A percentile compares a stretch with the other conserved stretches of the same genome.
Conservation (phyloP, 2,113 vertebrate species). For the Phaethon lepturus region DNA sequence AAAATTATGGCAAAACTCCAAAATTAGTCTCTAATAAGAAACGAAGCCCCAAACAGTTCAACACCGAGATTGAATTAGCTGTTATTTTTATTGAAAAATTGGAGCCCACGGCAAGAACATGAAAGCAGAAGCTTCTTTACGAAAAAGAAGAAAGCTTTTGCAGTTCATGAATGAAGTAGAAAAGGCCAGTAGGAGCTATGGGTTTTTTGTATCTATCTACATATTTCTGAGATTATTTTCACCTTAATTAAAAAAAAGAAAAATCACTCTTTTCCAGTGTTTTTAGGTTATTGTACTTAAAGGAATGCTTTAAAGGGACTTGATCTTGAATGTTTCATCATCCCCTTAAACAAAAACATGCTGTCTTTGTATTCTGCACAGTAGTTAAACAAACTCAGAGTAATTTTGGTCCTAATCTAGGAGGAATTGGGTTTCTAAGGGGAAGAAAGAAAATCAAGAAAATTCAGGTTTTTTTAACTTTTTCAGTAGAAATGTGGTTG, state of each 20-base stretch:
- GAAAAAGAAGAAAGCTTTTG: neutral
- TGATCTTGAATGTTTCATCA: neutral
- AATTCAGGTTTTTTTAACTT: neutral
- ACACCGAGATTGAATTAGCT: constrained; percentile 19
- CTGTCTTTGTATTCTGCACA: neutral
- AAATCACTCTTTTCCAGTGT: neutral
- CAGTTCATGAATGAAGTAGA: neutral
- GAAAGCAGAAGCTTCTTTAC: neutral
- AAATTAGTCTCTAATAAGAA: constrained; percentile 34
- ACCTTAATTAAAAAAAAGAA: neutral
- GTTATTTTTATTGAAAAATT: constrained; percentile 48
- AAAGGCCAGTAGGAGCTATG: neutral
- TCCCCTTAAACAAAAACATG: neutral
- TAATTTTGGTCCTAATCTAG: neutral
- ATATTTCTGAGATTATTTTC: neutral
- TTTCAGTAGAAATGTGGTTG: neutral
- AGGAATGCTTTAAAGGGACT: neutral
- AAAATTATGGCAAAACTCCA: constrained; percentile 57
- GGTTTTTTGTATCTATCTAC: neutral
- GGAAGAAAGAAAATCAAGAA: neutral
- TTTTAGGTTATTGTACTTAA: neutral
- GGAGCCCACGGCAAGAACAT: neutral
- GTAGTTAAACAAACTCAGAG: neutral
- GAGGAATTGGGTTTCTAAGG: neutral
- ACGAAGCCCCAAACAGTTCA: constrained; percentile 2